Conservation (phyloP, 2,888 invertebrate genomes). For the Parapristionchus giblindavisi region DNA sequence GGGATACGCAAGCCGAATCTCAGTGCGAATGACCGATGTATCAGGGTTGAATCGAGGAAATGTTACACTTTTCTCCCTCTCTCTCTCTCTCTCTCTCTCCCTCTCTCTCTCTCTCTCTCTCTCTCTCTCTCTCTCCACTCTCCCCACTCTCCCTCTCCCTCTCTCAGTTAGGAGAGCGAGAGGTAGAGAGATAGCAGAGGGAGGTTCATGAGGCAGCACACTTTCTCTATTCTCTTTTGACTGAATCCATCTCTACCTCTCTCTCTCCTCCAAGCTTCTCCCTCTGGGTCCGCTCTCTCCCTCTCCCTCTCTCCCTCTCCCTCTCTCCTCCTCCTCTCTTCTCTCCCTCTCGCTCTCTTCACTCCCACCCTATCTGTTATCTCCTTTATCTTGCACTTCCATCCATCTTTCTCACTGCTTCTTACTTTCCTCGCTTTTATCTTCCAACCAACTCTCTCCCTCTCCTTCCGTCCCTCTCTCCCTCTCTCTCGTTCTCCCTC, state of each 20-base stretch:
- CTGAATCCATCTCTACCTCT: background rate
- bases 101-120: background rate
- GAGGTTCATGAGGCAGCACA: background rate
- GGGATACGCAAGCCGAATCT: too few relatives aligned
- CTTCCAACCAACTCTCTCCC: too few relatives aligned
- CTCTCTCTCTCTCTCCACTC: background rate
- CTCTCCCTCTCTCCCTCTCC: slow-evolving; percentile 25
- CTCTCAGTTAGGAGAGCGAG: background rate
- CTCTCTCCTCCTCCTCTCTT: background rate
- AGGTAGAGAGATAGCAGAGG: background rate
- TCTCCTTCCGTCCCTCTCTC: too few relatives aligned
- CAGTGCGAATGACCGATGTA: too few relatives aligned
- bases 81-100: background rate
- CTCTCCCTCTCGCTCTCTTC: background rate
- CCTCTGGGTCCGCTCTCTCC: background rate
- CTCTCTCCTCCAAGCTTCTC: background rate
- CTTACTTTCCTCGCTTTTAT: background rate
- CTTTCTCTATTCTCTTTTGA: background rate
- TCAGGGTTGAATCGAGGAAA: background rate
- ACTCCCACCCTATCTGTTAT: background rate
- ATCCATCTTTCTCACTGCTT: background rate
- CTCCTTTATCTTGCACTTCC: background rate
- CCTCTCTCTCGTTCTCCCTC: too few relatives aligned
- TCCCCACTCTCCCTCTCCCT: background rate
- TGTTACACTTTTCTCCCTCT: slow-evolving; percentile 7